Evolutionary conservation across 2,797 vertebrate species (phyloP).

Genomic region (Sebastolobus alascanus): DNA sequence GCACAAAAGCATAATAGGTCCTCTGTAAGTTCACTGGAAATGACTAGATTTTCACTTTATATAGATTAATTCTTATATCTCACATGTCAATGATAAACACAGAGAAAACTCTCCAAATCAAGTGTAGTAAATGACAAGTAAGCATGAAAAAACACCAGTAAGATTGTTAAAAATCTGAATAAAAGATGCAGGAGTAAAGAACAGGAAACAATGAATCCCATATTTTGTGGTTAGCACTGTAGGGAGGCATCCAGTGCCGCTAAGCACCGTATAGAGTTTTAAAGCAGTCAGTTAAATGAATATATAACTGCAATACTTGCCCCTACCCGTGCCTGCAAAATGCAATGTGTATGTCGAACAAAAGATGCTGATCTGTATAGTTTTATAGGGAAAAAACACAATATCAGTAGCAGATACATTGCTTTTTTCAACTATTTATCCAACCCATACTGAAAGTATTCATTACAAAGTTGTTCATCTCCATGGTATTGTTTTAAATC

Average conservation of each 20-base stretch:
- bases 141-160: neutral
- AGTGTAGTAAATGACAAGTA: neutral
- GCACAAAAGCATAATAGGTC: too few species aligned
- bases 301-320: neutral
- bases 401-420: neutral
- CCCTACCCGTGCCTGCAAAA: neutral
- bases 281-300: neutral
- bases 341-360: neutral
- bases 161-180: neutral
- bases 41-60: neutral
- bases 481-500: slow-evolving; percentile 10
- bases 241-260: neutral
- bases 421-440: neutral
- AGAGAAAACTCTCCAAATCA: neutral
- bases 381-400: neutral
- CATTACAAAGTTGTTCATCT: neutral
- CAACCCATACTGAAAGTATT: neutral
- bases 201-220: neutral
- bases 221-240: slow-evolving; percentile 2
- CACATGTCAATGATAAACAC: neutral
- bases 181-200: neutral
- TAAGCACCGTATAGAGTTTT: neutral
- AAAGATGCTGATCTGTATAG: neutral
- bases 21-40: neutral
- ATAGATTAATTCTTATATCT: neutral